Evolutionary conservation across 2,113 vertebrate species (phyloP).

Genomic region (Eolophus roseicapilla): DNA sequence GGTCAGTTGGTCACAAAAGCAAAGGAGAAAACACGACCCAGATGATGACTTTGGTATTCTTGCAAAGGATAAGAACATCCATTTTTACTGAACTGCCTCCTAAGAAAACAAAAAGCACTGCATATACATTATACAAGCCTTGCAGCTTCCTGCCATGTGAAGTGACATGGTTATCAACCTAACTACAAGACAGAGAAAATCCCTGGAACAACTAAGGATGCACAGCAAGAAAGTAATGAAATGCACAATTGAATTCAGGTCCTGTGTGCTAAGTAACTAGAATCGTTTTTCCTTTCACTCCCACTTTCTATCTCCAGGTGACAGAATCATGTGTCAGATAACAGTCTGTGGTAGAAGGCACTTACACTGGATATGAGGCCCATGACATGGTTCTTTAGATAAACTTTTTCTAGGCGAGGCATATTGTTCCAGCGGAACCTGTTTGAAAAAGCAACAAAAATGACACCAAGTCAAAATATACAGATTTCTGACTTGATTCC

Average conservation of each 20-base stretch:
- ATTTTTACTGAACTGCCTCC: not conserved
- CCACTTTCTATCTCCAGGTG: not conserved
- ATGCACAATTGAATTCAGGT: not conserved
- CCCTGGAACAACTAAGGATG: not conserved
- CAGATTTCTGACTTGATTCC: not conserved
- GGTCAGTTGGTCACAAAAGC: not conserved
- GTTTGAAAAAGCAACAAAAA: not conserved
- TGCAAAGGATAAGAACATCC: not conserved
- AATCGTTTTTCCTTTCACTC: not conserved
- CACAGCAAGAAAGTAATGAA: not conserved
- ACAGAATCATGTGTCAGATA: not conserved
- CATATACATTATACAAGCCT: not conserved
- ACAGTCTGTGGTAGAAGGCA: not conserved
- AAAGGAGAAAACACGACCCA: not conserved
- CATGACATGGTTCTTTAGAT: slow-evolving; percentile 94
- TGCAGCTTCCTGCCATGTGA: not conserved
- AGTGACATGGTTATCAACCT: not conserved
- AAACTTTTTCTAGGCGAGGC: slow-evolving; percentile 89
- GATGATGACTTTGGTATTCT: not conserved
- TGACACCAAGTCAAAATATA: not conserved
- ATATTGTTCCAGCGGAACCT: slow-evolving; percentile 96
- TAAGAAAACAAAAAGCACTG: not conserved
- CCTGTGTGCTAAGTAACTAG: not conserved
- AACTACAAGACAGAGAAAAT: not conserved
- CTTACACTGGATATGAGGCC: slow-evolving; percentile 85